Evolutionary conservation across 2,797 vertebrate species (phyloP).

Genomic region (Phataginus tricuspis): DNA sequence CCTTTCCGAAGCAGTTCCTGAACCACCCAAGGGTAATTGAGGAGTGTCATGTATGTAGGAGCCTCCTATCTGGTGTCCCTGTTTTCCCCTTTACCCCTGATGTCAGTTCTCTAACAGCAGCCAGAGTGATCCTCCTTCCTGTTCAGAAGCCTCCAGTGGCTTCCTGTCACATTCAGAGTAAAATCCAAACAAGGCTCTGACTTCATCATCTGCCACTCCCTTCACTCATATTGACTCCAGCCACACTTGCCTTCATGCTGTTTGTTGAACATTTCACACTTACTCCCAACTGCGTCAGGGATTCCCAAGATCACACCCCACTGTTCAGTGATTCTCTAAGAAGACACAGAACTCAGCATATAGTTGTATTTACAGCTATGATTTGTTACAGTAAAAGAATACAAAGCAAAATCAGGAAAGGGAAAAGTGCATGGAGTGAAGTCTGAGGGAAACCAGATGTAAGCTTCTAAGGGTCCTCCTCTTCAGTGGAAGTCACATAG

Average conservation of each 20-base stretch:
- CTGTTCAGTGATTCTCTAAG: neutral
- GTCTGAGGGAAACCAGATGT: neutral
- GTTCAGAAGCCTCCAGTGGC: neutral
- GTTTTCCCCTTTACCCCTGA: neutral
- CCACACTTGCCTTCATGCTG: neutral
- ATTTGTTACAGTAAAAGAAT: neutral
- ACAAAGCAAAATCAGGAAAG: neutral
- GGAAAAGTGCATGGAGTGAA: neutral
- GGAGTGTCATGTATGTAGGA: neutral
- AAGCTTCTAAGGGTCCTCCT: neutral
- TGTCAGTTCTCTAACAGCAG: neutral
- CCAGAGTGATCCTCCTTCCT: neutral
- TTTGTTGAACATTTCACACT: neutral
- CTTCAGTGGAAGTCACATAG: neutral
- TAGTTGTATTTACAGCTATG: neutral
- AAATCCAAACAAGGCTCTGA: neutral
- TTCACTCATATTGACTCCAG: neutral
- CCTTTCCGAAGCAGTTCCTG: neutral
- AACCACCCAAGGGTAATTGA: neutral
- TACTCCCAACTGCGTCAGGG: neutral
- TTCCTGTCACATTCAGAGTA: neutral
- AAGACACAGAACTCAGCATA: neutral
- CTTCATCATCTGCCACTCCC: neutral
- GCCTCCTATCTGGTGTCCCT: neutral
- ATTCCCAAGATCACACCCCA: neutral